phyloP scores from a whole-genome alignment of 2,113 vertebrate species.

The Saccopteryx leptura region DNA sequence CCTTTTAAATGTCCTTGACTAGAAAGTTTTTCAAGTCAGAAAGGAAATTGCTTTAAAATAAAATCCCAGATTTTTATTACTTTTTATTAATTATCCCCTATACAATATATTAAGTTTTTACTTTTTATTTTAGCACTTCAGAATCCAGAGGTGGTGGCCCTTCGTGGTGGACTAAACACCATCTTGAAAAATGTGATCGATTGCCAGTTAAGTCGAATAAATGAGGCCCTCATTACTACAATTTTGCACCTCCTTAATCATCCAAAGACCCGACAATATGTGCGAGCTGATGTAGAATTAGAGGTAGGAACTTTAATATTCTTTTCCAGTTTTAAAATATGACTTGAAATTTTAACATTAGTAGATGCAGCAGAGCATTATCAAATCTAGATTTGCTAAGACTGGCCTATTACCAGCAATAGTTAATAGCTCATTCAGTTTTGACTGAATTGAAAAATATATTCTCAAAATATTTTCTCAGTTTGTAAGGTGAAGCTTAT shows the following conservation, averaged over 20 bases:
- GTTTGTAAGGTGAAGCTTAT: neutral
- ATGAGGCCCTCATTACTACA: slow-evolving; percentile 98
- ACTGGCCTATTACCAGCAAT: slow-evolving; percentile 4
- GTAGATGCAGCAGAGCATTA: neutral
- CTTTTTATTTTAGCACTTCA: slow-evolving; percentile 93
- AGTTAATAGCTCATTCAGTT: slow-evolving; percentile 7
- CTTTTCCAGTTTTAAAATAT: slow-evolving; percentile 61
- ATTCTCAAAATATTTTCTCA: slow-evolving; percentile 24
- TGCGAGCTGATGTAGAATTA: slow-evolving; percentile 96
- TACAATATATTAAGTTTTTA: slow-evolving; percentile 65
- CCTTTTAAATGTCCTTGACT: slow-evolving; percentile 39
- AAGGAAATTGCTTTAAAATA: slow-evolving; percentile 41
- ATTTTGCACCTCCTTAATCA: slow-evolving; percentile 99
- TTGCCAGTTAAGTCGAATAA: slow-evolving; percentile 98
- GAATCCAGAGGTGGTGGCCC: slow-evolving; percentile 98
- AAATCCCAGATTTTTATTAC: slow-evolving; percentile 23
- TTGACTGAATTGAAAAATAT: slow-evolving; percentile 10
- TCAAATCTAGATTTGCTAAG: slow-evolving; percentile 48
- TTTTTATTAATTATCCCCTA: slow-evolving; percentile 27
- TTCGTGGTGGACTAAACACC: slow-evolving; percentile 96
- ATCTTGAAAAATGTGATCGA: slow-evolving; percentile 99
- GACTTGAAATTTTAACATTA: slow-evolving; percentile 57
- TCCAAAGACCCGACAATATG: slow-evolving; percentile 97
- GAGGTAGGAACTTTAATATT: slow-evolving; percentile 91
- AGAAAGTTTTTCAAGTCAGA: slow-evolving; percentile 59